These are phyloP conservation scores for Orchesellides sinensis DNA, from an alignment of 2,888 invertebrate genomes.

Conservation along the genomic window DNA sequence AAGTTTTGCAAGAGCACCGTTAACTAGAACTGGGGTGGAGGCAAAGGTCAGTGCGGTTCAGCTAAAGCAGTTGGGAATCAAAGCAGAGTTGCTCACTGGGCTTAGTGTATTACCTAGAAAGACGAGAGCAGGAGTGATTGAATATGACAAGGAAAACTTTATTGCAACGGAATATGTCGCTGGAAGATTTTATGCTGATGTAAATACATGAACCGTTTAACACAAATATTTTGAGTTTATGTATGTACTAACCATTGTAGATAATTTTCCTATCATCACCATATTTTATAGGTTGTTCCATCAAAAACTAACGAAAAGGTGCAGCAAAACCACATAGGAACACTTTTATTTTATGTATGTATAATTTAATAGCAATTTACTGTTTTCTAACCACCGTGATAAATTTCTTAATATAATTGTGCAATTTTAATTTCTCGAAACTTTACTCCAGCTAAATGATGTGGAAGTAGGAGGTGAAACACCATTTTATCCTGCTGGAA, in stretches of 20 bases:
- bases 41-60: neutral
- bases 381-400: neutral
- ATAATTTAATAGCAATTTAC: neutral
- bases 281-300: neutral
- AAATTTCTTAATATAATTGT: too few species aligned
- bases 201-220: too few species aligned
- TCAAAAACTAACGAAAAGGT: neutral
- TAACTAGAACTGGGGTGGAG: neutral
- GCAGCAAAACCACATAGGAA: neutral
- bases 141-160: neutral
- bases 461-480: conserved; percentile 11
- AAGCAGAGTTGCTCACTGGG: neutral
- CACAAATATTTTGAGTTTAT: too few species aligned
- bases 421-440: too few species aligned
- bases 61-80: neutral
- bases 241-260: too few species aligned
- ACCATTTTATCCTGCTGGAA: neutral
- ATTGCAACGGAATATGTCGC: neutral
- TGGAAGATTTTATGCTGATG: too few species aligned
- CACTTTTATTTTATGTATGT: neutral
- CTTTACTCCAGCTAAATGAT: neutral
- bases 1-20: neutral
- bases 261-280: too few species aligned
- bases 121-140: neutral
- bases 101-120: too few species aligned